Evolutionary conservation across 2,888 invertebrate genomes (phyloP).

Genomic region (Lochmaea capreae): DNA sequence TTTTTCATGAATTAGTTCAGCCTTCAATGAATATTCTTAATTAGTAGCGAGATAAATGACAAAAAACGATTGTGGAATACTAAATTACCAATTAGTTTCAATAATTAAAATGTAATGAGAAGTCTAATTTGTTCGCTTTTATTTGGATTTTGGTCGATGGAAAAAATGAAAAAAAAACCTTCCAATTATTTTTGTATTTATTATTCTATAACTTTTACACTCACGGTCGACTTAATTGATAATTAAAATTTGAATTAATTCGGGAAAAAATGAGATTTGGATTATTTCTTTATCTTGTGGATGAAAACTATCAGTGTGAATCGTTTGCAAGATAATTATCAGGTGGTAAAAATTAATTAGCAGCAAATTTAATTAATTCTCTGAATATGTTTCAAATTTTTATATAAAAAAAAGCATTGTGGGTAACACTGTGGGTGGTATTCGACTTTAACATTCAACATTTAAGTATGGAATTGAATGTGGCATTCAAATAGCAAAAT

Average conservation of each 20-base stretch:
- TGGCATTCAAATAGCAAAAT: too few species aligned
- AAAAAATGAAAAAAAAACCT: slow-evolving; percentile 13
- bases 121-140: slow-evolving; percentile 27
- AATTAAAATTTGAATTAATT: background rate
- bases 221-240: background rate
- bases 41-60: slow-evolving; percentile 32
- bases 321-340: too few species aligned
- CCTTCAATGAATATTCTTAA: slow-evolving; percentile 30
- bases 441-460: too few species aligned
- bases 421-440: too few species aligned
- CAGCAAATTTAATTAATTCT: background rate
- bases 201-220: background rate
- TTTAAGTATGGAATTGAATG: too few species aligned
- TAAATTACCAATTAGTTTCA: slow-evolving; percentile 37
- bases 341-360: background rate
- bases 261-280: background rate
- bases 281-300: background rate
- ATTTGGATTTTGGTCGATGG: slow-evolving; percentile 4
- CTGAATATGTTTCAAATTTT: too few species aligned
- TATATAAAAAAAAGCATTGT: too few species aligned
- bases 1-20: slow-evolving; percentile 29
- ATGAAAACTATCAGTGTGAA: too few species aligned
- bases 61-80: slow-evolving; percentile 35
- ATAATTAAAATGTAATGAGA: slow-evolving; percentile 40
- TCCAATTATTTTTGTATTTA: slow-evolving; percentile 18